Percentiles rank a stretch among this genome's conserved stretches.
Conservation (phyloP, 92 coral and sea anemone species). For the Phenganax marumi region DNA sequence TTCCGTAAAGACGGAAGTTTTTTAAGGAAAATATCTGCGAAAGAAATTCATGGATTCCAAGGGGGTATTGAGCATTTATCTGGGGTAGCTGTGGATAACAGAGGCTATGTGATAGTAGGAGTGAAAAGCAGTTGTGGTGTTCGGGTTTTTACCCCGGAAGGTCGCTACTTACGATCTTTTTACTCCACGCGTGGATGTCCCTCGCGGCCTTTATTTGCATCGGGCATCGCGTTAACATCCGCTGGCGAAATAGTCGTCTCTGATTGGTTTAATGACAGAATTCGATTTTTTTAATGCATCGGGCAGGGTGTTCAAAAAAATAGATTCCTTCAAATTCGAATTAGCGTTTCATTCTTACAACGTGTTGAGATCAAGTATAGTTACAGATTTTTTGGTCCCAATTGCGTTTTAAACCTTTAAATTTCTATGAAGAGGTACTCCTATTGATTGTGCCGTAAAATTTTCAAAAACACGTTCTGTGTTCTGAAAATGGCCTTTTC, state of each 20-base stretch:
- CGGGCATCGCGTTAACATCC: constrained; percentile 40
- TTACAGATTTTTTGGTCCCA: background rate
- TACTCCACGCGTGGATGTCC: constrained; percentile 14
- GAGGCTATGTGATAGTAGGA: constrained; percentile 38
- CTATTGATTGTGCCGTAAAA: background rate
- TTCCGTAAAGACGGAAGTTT: constrained; percentile 36
- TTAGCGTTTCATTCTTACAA: too few species aligned
- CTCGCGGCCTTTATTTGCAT: constrained; percentile 23
- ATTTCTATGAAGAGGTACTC: background rate
- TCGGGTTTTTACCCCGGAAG: constrained; percentile 33
- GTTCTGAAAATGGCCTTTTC: too few species aligned
- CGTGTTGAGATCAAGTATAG: too few species aligned
- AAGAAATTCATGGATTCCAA: constrained; percentile 38
- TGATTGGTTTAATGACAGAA: constrained; percentile 33
- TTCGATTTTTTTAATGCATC: constrained; percentile 17
- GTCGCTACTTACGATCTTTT: constrained; percentile 31
- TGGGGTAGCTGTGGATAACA: constrained; percentile 29
- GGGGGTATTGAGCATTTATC: constrained; percentile 22
- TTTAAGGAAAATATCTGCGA: constrained; percentile 30
- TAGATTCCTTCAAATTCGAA: background rate
- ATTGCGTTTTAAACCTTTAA: background rate
- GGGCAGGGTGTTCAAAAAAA: background rate
- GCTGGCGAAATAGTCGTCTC: constrained; percentile 41
- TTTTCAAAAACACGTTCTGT: too few species aligned
- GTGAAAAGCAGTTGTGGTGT: constrained; percentile 31